Conservation (phyloP, 1,140 invertebrate species). For the Phthorimaea operculella region DNA sequence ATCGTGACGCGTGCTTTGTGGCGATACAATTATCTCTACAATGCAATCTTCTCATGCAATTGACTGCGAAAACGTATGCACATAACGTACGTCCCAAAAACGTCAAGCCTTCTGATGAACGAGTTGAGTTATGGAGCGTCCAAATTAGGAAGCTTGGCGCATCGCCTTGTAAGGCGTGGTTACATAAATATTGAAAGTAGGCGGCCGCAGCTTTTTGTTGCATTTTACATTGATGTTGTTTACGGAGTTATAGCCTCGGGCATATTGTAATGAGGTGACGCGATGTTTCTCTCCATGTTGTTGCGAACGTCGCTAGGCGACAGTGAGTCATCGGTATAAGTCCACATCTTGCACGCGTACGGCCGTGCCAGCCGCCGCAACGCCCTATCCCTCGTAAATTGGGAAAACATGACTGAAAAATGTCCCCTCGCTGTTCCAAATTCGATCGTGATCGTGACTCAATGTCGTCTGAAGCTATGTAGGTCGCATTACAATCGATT, state of each 20-base stretch:
- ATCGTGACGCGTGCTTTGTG: neutral
- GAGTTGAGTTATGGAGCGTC: conserved; percentile 23
- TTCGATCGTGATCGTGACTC: neutral
- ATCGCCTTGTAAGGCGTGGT: conserved; percentile 32
- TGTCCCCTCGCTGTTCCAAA: neutral
- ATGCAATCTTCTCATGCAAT: conserved; percentile 9
- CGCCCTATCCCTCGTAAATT: conserved; percentile 1
- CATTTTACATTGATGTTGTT: conserved; percentile 12
- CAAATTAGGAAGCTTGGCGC: conserved; percentile 23
- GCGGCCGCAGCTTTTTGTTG: conserved; percentile 14
- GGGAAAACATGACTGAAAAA: neutral
- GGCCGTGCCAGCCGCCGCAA: conserved; percentile 7
- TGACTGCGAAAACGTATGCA: conserved; percentile 13
- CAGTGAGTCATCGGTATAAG: conserved; percentile 23
- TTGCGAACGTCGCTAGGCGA: conserved; percentile 25
- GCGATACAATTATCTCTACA: neutral
- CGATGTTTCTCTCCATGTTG: conserved; percentile 22
- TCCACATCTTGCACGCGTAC: conserved; percentile 17
- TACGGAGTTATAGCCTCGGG: conserved; percentile 11
- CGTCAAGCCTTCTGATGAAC: conserved; percentile 7
- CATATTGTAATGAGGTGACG: conserved; percentile 10
- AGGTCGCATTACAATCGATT: neutral
- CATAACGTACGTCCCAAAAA: conserved; percentile 20
- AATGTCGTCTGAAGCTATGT: neutral
- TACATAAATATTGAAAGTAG: conserved; percentile 27